Evolutionary conservation across 37 sponge, comb jelly and placozoan genomes (phyloP).

Genomic region (Geodia barretti): DNA sequence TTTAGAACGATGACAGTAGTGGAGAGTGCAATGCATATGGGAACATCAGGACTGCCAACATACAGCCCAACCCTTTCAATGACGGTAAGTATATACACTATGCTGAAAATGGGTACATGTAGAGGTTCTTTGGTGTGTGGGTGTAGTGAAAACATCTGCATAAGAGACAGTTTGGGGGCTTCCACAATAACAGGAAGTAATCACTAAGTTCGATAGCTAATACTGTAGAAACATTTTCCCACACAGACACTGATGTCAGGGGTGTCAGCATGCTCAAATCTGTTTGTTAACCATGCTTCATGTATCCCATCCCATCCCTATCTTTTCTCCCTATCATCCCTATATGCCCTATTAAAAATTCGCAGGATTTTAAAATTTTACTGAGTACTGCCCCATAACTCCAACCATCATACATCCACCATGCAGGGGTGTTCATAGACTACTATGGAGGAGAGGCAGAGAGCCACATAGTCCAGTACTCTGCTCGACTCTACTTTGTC

Average conservation of each 20-base stretch:
- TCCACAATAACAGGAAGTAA: too few relatives aligned
- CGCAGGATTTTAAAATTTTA: too few relatives aligned
- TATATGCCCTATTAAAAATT: too few relatives aligned
- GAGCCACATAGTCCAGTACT: slow-evolving; percentile 44
- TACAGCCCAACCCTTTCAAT: slow-evolving; percentile 51
- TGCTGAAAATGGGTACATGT: too few relatives aligned
- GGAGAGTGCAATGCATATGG: slow-evolving; percentile 35
- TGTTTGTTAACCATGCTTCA: too few relatives aligned
- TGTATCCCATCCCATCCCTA: too few relatives aligned
- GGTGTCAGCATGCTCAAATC: too few relatives aligned
- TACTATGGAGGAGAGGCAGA: slow-evolving; percentile 56
- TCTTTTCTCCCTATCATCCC: too few relatives aligned
- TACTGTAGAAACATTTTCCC: not conserved
- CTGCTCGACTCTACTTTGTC: slow-evolving; percentile 55
- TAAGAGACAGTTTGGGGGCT: too few relatives aligned
- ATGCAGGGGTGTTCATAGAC: slow-evolving; percentile 60
- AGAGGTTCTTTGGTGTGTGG: not conserved
- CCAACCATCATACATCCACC: too few relatives aligned
- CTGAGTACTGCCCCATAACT: too few relatives aligned
- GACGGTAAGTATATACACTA: slow-evolving; percentile 47
- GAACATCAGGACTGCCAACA: slow-evolving; percentile 25
- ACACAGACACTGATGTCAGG: not conserved
- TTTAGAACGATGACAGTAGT: not conserved
- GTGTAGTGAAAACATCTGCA: not conserved
- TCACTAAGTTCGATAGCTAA: too few relatives aligned